Base-by-base conservation (phyloP, 2,888 invertebrate genomes). In the Hypercompe scribonia region DNA sequence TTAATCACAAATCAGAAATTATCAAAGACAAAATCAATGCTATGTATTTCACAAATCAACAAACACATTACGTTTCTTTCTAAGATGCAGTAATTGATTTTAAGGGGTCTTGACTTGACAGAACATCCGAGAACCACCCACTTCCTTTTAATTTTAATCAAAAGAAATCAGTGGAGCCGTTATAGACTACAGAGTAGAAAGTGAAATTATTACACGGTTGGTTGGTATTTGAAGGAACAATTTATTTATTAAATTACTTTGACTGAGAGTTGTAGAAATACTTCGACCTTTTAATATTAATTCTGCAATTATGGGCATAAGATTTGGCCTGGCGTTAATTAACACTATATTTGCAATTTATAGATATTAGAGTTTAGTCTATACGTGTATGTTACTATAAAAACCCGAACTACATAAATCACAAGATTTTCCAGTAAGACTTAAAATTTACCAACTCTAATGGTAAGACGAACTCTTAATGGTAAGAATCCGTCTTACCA, bases 181-280 rank as follows among this genome's bases (percentile, higher is more conserved):
- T 58, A 68, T 28, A 58, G 36, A 61, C 39, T 36, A 68, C 36
- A 68, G 36, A 50, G 21, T 34, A 68, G 36, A 68, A 58, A 58
- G 42, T 21, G 21, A 28, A 8, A 36, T 28, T 58, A 21, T 21
- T 31, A 39, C 28, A 31, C 1, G 21, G 31, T 58, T 58, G 18
- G 5, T 58, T 58, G 28, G 21, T n/a, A 18, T 68, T 66, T 58
- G 36, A n/a, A 36, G 28, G 58, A 28, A 36, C 36, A 46, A 36
- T 34, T 34, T 68, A 68, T 34, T 68, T 15, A 28, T 15, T 58
- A 31, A 58, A 58, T 58, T n/a, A 46, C 34, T 34, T 50, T n/a
- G n/a, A 13, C 15, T 68, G 15, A 50, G 8, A 50, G 7, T 34
- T 50, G 5, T 68, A 21, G 8, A 66, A 21, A n/a, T 21, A 67